These are phyloP conservation scores for Stenurella melanura DNA, from an alignment of 2,888 invertebrate species.

Conservation along the genomic window DNA sequence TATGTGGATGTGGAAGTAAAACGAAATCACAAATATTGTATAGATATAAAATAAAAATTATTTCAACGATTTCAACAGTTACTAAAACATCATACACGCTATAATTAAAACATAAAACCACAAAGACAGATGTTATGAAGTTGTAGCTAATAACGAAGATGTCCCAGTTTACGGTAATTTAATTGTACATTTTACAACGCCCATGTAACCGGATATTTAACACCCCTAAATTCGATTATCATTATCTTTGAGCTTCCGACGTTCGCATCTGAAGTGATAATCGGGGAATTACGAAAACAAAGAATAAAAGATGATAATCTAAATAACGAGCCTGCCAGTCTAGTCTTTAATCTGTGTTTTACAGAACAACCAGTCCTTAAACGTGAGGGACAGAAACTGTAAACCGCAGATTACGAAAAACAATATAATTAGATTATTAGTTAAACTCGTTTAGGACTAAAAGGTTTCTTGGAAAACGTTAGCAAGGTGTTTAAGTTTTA, in stretches of 20 bases:
- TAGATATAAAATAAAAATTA: no score
- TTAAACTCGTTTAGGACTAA: constrained; percentile 11
- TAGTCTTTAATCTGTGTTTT: not conserved
- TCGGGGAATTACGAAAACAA: not conserved
- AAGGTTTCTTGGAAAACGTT: constrained; percentile 1
- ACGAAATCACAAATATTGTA: no score
- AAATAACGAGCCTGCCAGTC: constrained; percentile 1
- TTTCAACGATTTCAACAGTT: no score
- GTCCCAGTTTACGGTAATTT: not conserved
- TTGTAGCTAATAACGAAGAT: not conserved
- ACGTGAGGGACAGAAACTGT: not conserved
- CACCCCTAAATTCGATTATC: not conserved
- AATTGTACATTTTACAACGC: constrained; percentile 7
- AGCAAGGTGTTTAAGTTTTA: constrained; percentile 8
- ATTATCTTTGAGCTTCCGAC: constrained; percentile 3
- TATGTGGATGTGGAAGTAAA: no score
- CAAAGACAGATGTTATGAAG: not conserved
- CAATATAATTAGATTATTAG: constrained; percentile 20
- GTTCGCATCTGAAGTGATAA: not conserved
- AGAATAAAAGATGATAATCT: not conserved
- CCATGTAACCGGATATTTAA: not conserved
- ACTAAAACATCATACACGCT: no score
- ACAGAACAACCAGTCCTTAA: not conserved
- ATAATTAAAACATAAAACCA: not conserved
- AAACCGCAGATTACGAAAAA: constrained; percentile 14